These are phyloP conservation scores for Plumapathes pennacea DNA, from an alignment of 92 coral and sea anemone genomes.

Conservation along the genomic window DNA sequence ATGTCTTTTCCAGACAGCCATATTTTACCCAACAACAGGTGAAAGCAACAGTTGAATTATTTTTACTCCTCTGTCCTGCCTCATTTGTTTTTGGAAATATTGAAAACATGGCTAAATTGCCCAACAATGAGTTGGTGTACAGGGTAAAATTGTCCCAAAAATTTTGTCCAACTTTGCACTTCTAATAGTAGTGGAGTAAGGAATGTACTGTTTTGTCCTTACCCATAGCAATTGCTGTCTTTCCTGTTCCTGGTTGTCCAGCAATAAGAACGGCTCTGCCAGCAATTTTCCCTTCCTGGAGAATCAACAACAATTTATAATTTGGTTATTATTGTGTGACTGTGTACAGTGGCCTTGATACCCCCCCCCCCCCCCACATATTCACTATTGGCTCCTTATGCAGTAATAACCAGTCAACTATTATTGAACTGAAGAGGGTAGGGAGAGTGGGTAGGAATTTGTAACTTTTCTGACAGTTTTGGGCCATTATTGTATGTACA, in stretches of 20 bases:
- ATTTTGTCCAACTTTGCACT: no score
- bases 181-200: no score
- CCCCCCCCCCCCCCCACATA: no score
- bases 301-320: neutral
- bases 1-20: no score
- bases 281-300: conserved; percentile 95
- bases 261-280: conserved; percentile 98
- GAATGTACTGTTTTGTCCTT: no score
- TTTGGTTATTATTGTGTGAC: neutral
- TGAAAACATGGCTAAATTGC: no score
- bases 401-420: neutral
- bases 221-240: conserved; percentile 99
- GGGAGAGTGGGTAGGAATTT: neutral
- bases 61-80: no score
- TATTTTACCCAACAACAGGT: no score
- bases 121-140: no score
- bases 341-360: neutral
- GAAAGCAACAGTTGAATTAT: no score
- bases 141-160: no score
- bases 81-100: no score
- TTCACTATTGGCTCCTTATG: neutral
- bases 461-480: neutral
- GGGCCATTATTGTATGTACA: neutral
- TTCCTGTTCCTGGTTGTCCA: conserved; percentile 99
- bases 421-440: neutral